Conservation (phyloP, 2,797 vertebrate genomes). For the Oreochromis mossambicus region DNA sequence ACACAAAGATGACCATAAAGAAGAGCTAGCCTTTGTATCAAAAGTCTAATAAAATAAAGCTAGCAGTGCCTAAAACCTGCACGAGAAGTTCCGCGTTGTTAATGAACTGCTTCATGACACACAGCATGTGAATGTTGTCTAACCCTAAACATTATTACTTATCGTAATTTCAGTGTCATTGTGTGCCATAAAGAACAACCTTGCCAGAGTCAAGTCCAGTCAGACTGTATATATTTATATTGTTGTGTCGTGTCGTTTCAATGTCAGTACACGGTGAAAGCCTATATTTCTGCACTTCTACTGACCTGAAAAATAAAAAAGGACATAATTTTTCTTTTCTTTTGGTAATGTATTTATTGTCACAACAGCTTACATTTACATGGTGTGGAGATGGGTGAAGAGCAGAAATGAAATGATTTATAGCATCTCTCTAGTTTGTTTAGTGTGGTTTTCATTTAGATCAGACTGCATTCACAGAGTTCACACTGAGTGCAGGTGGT, state of each 20-base stretch:
- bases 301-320: slow-evolving; percentile 17
- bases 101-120: background rate
- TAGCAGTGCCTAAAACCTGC: background rate
- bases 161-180: background rate
- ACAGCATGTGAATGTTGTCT: background rate
- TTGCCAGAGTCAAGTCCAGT: slow-evolving; percentile 7
- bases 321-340: slow-evolving; percentile 35
- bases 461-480: slow-evolving; percentile 53
- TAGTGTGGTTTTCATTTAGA: slow-evolving; percentile 15
- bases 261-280: background rate
- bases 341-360: slow-evolving; percentile 88
- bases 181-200: slow-evolving; percentile 15
- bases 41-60: background rate
- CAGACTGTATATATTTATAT: background rate
- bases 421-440: slow-evolving; percentile 34
- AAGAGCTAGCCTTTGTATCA: background rate
- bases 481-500: slow-evolving; percentile 54
- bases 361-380: slow-evolving; percentile 91
- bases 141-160: background rate
- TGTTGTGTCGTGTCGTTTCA: background rate
- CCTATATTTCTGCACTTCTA: background rate
- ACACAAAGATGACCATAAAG: slow-evolving; percentile 8
- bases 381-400: slow-evolving; percentile 80
- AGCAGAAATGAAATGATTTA: slow-evolving; percentile 65
- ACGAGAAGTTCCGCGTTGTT: background rate